Conservation (phyloP, 2,113 vertebrate species). For the Melanostigma gelatinosum region DNA sequence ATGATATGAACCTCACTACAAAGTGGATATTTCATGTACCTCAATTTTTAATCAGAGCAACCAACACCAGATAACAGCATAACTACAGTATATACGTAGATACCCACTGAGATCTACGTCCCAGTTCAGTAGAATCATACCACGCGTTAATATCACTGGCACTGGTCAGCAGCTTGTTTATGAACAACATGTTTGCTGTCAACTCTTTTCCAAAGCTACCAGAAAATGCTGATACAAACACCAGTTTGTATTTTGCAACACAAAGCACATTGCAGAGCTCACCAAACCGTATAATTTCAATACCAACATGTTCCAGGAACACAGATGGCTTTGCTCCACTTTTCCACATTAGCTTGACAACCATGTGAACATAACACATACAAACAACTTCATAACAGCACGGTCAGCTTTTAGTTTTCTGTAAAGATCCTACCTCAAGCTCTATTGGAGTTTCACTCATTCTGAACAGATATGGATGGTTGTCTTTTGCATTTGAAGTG, state of each 20-base stretch:
- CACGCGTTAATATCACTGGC: neutral
- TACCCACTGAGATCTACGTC: neutral
- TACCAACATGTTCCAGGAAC: neutral
- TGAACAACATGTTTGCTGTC: neutral
- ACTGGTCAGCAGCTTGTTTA: neutral
- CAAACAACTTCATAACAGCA: conserved; percentile 27
- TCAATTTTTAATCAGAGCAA: neutral
- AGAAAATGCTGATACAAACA: conserved; percentile 20
- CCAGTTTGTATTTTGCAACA: neutral
- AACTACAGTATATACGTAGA: neutral
- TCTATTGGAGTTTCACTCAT: conserved; percentile 69
- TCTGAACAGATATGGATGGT: conserved; percentile 47
- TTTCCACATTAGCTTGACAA: neutral
- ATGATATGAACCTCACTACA: neutral
- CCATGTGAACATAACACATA: neutral
- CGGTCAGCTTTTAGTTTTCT: neutral
- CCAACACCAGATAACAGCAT: neutral
- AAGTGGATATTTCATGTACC: neutral
- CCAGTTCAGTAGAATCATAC: neutral
- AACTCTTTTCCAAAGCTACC: neutral
- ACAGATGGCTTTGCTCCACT: conserved; percentile 13
- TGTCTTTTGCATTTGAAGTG: conserved; percentile 24
- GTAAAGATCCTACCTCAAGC: conserved; percentile 73
- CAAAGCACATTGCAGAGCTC: neutral
- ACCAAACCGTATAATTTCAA: neutral